Evolutionary conservation across 1,140 invertebrate species (phyloP), one percentile per base, ranked within the genome.

Genomic region (Episyrphus balteatus): DNA sequence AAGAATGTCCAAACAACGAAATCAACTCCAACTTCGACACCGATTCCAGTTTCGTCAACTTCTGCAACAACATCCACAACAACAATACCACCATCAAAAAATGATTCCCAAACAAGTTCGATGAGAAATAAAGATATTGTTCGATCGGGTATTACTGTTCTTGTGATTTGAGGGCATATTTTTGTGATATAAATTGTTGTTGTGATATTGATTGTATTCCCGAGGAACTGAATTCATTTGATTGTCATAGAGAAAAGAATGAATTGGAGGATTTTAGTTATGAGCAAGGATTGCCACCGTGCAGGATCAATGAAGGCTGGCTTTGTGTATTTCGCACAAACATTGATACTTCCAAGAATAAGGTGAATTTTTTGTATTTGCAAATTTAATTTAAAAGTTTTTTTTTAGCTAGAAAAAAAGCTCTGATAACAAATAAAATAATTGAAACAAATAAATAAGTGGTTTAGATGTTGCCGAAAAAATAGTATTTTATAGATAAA

Each of bases 181-280:
- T 37, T 2, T 68, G 66, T 40, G 62, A 68, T 18, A 42, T 66
- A 1, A 64, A 67, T 44, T 67, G 66, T 41, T 68, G 66, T 44
- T 68, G 66, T 39, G 66, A 68, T 53, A 50, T 17, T 1, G 66
- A 67, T 32, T 68, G 66, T 30, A 13, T 42, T 2, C 2, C 18
- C 0, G 53, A 56, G 10, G 47, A 49, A 1, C 36, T 54, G 2
- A 38, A 49, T 14, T 55, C 57, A 0, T 68, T 68, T 12, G 49
- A 46, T 44, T 67, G 64, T 18, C 14, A 50, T n/a, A 14, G 18
- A 13, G 36, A 31, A n/a, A 26, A 15, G 34, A 41, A 31, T 26
- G 14, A 45, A 11, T 38, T 66, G 3, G 56, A 64, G 33, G 58
- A 66, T 19, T 61, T 61, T 39, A 54, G 62, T 19, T 65, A 62